Percentiles rank a stretch among this genome's conserved stretches.
Evolutionary conservation across 2,797 vertebrate genomes (phyloP).

Genomic region (Rhabdophis nuchalis): DNA sequence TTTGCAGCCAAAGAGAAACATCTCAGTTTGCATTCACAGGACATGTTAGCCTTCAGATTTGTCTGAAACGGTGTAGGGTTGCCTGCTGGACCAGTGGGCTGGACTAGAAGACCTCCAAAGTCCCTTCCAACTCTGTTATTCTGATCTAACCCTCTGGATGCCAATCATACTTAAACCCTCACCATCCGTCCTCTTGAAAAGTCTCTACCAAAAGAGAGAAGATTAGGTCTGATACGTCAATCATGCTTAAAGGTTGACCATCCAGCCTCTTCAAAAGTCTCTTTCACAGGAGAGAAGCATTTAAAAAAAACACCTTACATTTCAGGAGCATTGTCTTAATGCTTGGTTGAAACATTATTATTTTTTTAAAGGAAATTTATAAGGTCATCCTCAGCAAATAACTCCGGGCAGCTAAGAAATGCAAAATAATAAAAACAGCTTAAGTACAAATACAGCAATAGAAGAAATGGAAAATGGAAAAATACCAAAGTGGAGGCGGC

Average conservation of each 20-base stretch:
- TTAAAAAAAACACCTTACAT: background rate
- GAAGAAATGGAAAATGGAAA: background rate
- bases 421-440: background rate
- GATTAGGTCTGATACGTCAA: too few relatives aligned
- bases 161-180: background rate
- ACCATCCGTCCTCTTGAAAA: background rate
- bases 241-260: background rate
- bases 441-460: background rate
- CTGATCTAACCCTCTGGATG: background rate
- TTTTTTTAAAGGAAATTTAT: background rate
- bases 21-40: background rate
- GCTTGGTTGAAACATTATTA: background rate
- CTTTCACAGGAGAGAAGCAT: background rate
- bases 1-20: background rate
- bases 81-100: too few relatives aligned
- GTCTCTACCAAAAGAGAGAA: background rate
- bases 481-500: background rate
- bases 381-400: background rate
- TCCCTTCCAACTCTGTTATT: too few relatives aligned
- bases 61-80: too few relatives aligned
- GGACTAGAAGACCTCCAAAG: too few relatives aligned
- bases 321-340: background rate
- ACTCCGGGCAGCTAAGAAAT: background rate
- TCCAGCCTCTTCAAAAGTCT: background rate
- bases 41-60: background rate